Evolutionary conservation across 2,797 vertebrate genomes (phyloP).

Genomic region (Kryptopterus vitreolus): DNA sequence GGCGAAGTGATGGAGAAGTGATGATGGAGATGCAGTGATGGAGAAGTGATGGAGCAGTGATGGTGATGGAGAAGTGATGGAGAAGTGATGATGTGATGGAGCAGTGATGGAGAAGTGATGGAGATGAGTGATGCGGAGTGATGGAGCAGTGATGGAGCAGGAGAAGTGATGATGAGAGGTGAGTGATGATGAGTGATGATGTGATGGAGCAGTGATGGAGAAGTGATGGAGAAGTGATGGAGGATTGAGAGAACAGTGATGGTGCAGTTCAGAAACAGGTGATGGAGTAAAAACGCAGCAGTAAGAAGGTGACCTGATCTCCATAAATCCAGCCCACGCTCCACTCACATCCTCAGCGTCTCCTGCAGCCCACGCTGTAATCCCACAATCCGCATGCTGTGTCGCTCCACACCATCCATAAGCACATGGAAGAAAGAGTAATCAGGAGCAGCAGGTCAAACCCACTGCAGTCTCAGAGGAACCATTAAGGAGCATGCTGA

Average conservation of each 20-base stretch:
- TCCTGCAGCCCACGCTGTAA: neutral
- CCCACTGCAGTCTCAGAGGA: neutral
- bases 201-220: neutral
- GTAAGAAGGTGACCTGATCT: neutral
- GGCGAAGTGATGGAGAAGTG: no score
- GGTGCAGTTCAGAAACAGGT: no score
- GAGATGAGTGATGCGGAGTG: neutral
- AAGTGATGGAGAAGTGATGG: neutral
- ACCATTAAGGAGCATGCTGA: neutral
- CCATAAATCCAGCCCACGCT: neutral
- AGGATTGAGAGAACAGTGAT: neutral
- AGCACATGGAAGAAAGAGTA: neutral
- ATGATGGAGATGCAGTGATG: no score
- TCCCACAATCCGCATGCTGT: neutral
- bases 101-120: neutral
- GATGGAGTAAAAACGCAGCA: neutral
- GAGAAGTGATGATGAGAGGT: neutral
- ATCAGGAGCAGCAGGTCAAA: neutral
- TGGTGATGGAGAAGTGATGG: neutral
- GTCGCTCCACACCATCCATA: neutral
- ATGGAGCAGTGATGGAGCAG: neutral
- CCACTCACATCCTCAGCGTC: neutral
- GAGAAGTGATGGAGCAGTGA: no score
- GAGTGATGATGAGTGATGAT: no score
- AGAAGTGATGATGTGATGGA: neutral